phyloP scores from a whole-genome alignment of 2,113 vertebrate species.

The Chaetops frenatus region DNA sequence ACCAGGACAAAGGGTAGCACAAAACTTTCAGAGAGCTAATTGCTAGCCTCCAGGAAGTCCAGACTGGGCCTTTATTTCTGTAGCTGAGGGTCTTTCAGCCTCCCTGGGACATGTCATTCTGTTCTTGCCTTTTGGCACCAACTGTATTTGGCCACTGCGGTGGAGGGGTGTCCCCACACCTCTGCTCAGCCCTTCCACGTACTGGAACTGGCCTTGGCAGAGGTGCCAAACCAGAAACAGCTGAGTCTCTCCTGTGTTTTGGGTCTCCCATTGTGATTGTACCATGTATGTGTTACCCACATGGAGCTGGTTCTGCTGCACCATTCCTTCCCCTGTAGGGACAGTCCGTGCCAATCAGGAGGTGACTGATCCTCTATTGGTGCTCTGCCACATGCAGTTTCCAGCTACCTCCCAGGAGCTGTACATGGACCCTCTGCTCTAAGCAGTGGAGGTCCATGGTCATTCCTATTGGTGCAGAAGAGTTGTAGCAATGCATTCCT shows the following conservation, averaged over 20 bases:
- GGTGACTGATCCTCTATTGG: not conserved
- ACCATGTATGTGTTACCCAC: rapidly evolving
- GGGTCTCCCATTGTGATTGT: not conserved
- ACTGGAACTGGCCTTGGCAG: not conserved
- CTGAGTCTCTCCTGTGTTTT: not conserved
- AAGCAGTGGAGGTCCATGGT: not conserved
- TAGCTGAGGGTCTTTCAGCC: not conserved
- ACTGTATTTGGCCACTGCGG: not conserved
- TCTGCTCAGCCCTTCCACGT: not conserved
- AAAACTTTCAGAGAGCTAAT: not conserved
- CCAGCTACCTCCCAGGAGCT: not conserved
- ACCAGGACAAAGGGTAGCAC: not conserved
- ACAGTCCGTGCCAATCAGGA: rapidly evolving
- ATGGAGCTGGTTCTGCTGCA: not conserved
- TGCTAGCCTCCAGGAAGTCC: not conserved
- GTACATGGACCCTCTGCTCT: not conserved
- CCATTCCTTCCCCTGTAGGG: not conserved
- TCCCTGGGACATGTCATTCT: not conserved
- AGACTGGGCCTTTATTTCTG: not conserved
- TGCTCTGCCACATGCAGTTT: not conserved
- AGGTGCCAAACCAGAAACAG: not conserved
- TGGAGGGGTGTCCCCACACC: not conserved
- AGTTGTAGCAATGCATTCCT: not conserved
- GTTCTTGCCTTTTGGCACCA: not conserved
- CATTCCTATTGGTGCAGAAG: not conserved